These are phyloP conservation scores for Synanthedon andrenaeformis DNA, from an alignment of 2,888 invertebrate species.

Conservation along the genomic window DNA sequence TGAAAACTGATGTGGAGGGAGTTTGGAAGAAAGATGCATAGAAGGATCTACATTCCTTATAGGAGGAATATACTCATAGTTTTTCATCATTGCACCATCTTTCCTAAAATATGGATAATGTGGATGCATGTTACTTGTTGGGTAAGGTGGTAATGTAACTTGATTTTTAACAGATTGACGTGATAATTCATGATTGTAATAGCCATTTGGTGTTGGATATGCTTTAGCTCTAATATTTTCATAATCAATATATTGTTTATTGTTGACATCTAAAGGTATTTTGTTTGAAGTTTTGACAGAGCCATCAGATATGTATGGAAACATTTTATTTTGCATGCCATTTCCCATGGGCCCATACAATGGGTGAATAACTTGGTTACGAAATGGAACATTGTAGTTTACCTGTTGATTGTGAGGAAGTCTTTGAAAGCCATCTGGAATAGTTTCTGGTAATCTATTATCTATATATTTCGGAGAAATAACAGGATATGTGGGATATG, in stretches of 20 bases:
- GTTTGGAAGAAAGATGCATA: slow-evolving; percentile 16
- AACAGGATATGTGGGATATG: slow-evolving; percentile 44
- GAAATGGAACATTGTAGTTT: slow-evolving; percentile 38
- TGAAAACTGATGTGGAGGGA: slow-evolving; percentile 46
- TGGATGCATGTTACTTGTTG: slow-evolving; percentile 37
- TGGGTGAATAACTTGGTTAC: slow-evolving; percentile 45
- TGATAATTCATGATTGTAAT: slow-evolving; percentile 42
- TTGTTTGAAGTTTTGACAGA: slow-evolving; percentile 40
- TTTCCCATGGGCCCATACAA: slow-evolving; percentile 42
- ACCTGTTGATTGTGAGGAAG: slow-evolving; percentile 29
- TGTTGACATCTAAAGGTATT: slow-evolving; percentile 39
- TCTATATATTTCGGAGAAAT: slow-evolving; percentile 48
- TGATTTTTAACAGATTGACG: slow-evolving; percentile 40
- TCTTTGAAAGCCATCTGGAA: slow-evolving; percentile 50
- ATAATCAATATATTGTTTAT: slow-evolving; percentile 47
- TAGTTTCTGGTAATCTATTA: slow-evolving; percentile 39
- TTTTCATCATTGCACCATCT: slow-evolving; percentile 36
- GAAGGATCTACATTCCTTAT: slow-evolving; percentile 45
- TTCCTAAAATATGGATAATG: slow-evolving; percentile 46
- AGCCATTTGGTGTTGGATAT: slow-evolving; percentile 35
- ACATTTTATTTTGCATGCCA: slow-evolving; percentile 43
- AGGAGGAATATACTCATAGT: slow-evolving; percentile 37
- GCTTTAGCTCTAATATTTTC: slow-evolving; percentile 38
- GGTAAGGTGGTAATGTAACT: slow-evolving; percentile 37
- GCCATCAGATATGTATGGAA: slow-evolving; percentile 37